Evolutionary conservation across 2,797 vertebrate genomes (phyloP), one percentile per base, ranked within the genome.

Genomic region (Peromyscus nudipes): DNA sequence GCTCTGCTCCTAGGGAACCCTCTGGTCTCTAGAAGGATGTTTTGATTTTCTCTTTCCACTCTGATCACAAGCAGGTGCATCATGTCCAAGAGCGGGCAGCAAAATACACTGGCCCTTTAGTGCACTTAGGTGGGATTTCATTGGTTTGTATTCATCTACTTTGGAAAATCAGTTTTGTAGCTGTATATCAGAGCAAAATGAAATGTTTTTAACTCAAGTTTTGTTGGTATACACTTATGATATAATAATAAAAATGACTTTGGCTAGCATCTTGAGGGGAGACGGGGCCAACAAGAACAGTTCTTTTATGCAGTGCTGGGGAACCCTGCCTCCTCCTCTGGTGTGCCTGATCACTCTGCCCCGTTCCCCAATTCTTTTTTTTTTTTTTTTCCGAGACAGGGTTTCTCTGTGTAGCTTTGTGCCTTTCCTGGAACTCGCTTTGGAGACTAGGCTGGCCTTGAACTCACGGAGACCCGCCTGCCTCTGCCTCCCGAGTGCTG

Each of bases 131-230:
- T 23, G 55, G 7, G 73, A 40, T n/a, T 69, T 29, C 84, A 23
- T 21, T 75, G 49, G 31, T 87, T 92, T 60, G 75, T 10, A 76
- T 46, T 43, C 85, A 76, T 21, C 55, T 90, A 85, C 89, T 85
- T 76, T 37, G 46, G 14, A 76, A 96, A 91, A 95, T 34, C 77
- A 64, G 49, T 75, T 96, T 91, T 81, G 81, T 2, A 65, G 57
- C 77, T 87, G 27, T 27, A 23, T 83, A 7, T 79, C 37, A 93
- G 34, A 46, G 91, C 80, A 40, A 89, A 95, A 92, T 55, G 67
- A 27, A 94, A 31, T 14, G 0, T 21, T 85, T 91, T 92, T 34
- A 79, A 96, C 75, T 25, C 80, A 60, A 83, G 92, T 96, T 96
- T 93, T 96, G 90, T 92, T 34, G 89, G 67, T 37, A 89, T 4